phyloP scores from a whole-genome alignment of 2,113 vertebrate genomes.

The Micronycteris hirsuta region DNA sequence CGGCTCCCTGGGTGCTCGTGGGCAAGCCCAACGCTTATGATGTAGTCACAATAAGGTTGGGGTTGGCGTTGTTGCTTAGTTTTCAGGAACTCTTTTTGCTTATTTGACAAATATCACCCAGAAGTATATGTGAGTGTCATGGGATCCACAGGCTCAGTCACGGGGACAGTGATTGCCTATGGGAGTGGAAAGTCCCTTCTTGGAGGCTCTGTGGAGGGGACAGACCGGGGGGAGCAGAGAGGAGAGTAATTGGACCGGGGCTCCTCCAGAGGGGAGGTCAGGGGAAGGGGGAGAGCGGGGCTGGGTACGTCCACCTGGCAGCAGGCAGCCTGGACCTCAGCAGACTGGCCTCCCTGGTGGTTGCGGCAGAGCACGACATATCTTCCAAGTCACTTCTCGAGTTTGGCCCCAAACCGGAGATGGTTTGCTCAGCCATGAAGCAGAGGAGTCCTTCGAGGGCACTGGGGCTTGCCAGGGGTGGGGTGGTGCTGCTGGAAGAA shows the following conservation, averaged over 20 bases:
- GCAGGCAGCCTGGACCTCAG: neutral
- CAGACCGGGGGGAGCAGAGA: neutral
- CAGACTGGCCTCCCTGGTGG: neutral
- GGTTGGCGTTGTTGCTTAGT: neutral
- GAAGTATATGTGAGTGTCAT: neutral
- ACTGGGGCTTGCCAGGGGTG: neutral
- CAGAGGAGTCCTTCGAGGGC: neutral
- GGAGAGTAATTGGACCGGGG: neutral
- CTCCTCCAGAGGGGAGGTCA: neutral
- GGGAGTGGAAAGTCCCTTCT: neutral
- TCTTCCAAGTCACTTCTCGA: neutral
- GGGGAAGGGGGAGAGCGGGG: neutral
- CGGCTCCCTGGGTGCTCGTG: rapidly evolving
- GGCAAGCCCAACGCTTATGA: neutral
- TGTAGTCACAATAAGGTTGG: too few species aligned
- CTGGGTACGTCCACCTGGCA: rapidly evolving
- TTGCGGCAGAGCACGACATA: too few species aligned
- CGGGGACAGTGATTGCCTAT: neutral
- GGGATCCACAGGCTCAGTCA: neutral
- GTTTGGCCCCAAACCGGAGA: neutral
- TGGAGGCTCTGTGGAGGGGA: neutral
- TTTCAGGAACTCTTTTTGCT: neutral
- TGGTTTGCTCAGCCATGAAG: rapidly evolving
- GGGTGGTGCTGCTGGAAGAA: neutral
- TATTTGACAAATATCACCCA: neutral